phyloP scores from a whole-genome alignment of 1,140 invertebrate species.

The Neotoxoptera formosana region DNA sequence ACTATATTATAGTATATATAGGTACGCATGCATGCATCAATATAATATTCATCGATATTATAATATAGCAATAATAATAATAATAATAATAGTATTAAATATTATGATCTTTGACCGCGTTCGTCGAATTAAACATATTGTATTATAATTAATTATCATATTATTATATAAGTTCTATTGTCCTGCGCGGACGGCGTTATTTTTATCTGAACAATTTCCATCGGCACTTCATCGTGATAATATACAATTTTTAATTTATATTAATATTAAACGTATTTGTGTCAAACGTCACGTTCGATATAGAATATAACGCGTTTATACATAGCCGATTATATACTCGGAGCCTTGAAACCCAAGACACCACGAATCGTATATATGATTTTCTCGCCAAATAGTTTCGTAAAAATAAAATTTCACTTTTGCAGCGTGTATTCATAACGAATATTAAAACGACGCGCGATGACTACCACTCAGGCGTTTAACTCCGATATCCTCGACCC shows the following conservation, averaged over 20 bases:
- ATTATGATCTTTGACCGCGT: neutral
- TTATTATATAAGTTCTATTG: neutral
- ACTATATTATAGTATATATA: neutral
- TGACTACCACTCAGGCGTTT: neutral
- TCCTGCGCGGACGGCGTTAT: neutral
- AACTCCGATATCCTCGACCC: neutral
- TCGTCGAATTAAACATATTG: neutral
- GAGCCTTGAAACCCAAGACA: conserved; percentile 18
- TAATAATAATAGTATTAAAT: neutral
- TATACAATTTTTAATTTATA: neutral
- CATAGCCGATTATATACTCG: neutral
- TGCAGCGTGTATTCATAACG: neutral
- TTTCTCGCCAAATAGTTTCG: conserved; percentile 16
- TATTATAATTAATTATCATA: neutral
- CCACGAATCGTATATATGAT: neutral
- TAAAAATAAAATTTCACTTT: conserved; percentile 44
- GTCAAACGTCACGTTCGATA: neutral
- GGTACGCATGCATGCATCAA: neutral
- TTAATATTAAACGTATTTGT: neutral
- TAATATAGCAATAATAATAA: neutral
- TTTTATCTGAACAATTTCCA: neutral
- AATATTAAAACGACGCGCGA: neutral
- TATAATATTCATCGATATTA: neutral
- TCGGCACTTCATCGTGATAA: neutral
- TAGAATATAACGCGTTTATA: neutral